phyloP scores from a whole-genome alignment of 1,140 invertebrate species.

The Platorchestia sp. region DNA sequence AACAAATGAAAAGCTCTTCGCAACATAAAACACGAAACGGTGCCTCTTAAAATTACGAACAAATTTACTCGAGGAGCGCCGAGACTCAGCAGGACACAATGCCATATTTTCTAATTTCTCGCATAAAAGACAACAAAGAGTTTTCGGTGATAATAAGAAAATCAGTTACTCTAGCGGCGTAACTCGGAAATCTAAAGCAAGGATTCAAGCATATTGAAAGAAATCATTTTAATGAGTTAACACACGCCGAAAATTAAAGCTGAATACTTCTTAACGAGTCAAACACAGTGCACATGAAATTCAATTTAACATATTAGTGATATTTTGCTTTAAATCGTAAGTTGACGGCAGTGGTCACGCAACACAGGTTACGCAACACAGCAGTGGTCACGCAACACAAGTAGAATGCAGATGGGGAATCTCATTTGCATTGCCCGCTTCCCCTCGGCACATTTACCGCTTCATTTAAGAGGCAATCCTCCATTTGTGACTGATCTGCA shows the following conservation, averaged over 20 bases:
- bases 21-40: no score
- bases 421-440: not conserved
- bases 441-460: not conserved
- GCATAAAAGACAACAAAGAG: no score
- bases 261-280: not conserved
- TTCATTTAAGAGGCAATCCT: constrained; percentile 1
- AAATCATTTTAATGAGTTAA: no score
- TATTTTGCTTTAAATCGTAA: not conserved
- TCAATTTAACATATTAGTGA: not conserved
- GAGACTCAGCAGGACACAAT: no score
- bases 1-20: no score
- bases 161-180: no score
- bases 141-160: no score
- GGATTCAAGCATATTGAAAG: no score
- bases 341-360: not conserved
- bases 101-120: no score
- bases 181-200: no score
- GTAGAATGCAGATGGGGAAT: not conserved
- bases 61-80: no score
- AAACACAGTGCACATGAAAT: not conserved
- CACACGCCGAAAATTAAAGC: not conserved
- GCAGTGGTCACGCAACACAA: not conserved
- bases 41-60: no score
- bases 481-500: not conserved
- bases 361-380: not conserved